Percentiles rank a stretch among this genome's conserved stretches.
phyloP scores from a whole-genome alignment of 2,113 vertebrate genomes.

The Cygnus atratus region DNA sequence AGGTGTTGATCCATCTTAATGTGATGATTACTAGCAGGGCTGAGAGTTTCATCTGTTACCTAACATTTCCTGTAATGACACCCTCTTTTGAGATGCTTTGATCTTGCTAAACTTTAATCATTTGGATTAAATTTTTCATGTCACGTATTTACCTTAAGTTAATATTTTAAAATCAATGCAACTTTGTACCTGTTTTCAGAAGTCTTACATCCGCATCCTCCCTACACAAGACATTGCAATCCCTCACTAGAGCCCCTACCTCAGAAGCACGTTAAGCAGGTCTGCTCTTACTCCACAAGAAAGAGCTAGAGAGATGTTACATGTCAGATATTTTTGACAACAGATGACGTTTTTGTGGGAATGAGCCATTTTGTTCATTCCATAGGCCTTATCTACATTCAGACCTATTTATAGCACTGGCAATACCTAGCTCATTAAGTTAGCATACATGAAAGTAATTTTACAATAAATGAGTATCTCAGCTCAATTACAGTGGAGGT shows the following conservation, averaged over 20 bases:
- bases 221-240: neutral
- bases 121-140: neutral
- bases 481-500: accelerated
- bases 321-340: neutral
- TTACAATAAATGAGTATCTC: neutral
- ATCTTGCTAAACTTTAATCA: neutral
- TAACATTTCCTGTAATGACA: neutral
- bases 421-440: neutral
- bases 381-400: neutral
- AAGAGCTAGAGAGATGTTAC: neutral
- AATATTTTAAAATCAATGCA: neutral
- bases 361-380: neutral
- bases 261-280: neutral
- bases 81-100: neutral
- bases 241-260: neutral
- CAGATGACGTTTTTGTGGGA: neutral
- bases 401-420: neutral
- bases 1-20: neutral
- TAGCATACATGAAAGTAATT: neutral
- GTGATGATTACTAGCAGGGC: neutral
- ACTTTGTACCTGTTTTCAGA: neutral
- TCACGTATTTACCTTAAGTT: neutral
- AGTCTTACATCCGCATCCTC: neutral
- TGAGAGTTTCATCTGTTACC: neutral
- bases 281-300: neutral